A percentile compares a stretch with the other conserved stretches of the same genome.
phyloP scores from a whole-genome alignment of 2,888 invertebrate species.

The Seira ritae region DNA sequence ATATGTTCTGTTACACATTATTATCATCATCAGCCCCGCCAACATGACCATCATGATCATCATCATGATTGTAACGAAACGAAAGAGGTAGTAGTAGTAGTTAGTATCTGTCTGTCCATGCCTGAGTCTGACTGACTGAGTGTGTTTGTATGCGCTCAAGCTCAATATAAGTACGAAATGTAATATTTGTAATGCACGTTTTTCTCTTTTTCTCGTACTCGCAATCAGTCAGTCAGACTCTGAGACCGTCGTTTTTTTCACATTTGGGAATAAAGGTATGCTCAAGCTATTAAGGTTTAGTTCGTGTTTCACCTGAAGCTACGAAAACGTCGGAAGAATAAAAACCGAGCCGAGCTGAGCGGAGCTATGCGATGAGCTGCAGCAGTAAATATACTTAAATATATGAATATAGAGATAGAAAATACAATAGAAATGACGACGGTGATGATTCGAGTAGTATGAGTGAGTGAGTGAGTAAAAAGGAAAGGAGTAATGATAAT shows the following conservation, averaged over 20 bases:
- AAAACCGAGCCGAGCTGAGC: background rate
- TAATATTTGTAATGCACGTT: constrained; percentile 44
- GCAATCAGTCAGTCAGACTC: background rate
- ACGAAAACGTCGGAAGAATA: constrained; percentile 36
- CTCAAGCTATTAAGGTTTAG: constrained; percentile 57
- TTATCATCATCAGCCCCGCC: constrained; percentile 28
- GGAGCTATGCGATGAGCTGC: background rate
- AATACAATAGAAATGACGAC: constrained; percentile 9
- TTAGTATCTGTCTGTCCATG: background rate
- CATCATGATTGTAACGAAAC: background rate
- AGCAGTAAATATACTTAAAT: background rate
- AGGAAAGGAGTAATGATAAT: constrained; percentile 53
- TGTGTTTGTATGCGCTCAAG: constrained; percentile 18
- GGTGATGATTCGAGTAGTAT: constrained; percentile 11
- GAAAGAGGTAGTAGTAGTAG: background rate
- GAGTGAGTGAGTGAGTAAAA: constrained; percentile 32
- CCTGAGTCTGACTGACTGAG: background rate
- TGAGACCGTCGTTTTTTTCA: constrained; percentile 5
- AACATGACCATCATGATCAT: constrained; percentile 2
- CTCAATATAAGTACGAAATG: constrained; percentile 26
- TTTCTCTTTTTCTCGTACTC: constrained; percentile 19
- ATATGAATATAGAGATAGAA: background rate
- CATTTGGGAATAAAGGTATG: constrained; percentile 52
- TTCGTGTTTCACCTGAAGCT: constrained; percentile 66
- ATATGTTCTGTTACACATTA: constrained; percentile 37